Percentiles rank a stretch among this genome's conserved stretches.
These are phyloP conservation scores for Solenodon paradoxus DNA, from an alignment of 2,113 vertebrate species.

Conservation along the genomic window DNA sequence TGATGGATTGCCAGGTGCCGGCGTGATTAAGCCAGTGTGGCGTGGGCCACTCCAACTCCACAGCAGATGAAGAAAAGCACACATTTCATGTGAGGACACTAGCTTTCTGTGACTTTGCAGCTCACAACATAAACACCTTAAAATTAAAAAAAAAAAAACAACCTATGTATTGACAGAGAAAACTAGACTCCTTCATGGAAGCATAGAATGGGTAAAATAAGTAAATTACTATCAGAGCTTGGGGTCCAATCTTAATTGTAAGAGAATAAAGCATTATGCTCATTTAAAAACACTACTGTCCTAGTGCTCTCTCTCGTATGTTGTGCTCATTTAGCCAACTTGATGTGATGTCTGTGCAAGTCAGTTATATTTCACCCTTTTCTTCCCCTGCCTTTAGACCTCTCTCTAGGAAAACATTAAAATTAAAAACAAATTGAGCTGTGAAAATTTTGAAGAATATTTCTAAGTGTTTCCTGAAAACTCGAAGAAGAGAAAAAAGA, in stretches of 20 bases:
- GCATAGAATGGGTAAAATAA: not conserved
- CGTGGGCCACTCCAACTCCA: not conserved
- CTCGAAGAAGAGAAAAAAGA: not conserved
- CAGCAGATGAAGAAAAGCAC: not conserved
- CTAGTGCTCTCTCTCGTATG: not conserved
- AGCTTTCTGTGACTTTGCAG: conserved; percentile 16
- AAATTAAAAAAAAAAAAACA: conserved; percentile 46
- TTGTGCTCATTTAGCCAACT: not conserved
- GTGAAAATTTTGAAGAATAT: conserved; percentile 6
- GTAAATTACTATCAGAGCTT: not conserved
- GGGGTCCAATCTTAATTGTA: not conserved
- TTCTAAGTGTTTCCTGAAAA: not conserved
- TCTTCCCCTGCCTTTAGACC: not conserved
- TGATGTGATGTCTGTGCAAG: not conserved
- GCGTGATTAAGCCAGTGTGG: not conserved
- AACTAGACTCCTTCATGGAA: conserved; percentile 30
- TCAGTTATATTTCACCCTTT: not conserved
- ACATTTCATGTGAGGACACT: not conserved
- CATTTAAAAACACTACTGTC: conserved; percentile 21
- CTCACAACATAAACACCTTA: not conserved
- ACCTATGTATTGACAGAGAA: not conserved
- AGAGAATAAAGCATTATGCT: conserved; percentile 4
- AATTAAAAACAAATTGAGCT: not conserved
- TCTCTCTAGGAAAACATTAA: not conserved
- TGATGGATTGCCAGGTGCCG: conserved; percentile 46